Conservation (phyloP, 2,113 vertebrate species). For the Formicarius rufipectus region DNA sequence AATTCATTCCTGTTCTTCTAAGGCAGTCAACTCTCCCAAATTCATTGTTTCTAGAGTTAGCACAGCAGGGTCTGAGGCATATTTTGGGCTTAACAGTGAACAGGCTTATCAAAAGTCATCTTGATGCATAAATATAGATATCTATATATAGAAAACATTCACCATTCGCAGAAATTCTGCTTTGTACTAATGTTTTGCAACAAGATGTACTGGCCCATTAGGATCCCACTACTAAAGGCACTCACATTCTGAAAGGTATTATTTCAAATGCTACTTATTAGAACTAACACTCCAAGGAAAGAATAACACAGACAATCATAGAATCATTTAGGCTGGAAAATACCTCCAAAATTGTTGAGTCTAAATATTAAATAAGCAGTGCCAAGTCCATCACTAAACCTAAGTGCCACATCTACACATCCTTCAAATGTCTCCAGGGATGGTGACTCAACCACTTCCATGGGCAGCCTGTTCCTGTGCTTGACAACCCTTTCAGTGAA, state of each 20-base stretch:
- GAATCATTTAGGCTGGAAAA: background rate
- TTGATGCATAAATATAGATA: background rate
- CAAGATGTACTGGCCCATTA: background rate
- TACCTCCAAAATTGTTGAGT: background rate
- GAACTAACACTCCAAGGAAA: background rate
- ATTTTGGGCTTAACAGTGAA: background rate
- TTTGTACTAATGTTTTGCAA: background rate
- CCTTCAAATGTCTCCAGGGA: background rate
- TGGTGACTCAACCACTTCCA: background rate
- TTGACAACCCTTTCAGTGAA: background rate
- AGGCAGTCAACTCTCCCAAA: background rate
- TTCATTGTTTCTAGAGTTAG: background rate
- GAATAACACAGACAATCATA: background rate
- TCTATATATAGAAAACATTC: background rate
- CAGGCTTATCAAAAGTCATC: background rate
- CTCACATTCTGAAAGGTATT: background rate
- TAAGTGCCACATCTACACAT: background rate
- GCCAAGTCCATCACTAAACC: background rate
- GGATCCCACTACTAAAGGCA: background rate
- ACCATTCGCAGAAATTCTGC: background rate
- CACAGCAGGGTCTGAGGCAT: background rate
- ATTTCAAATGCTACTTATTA: background rate
- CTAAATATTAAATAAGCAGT: background rate
- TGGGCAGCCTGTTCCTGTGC: background rate
- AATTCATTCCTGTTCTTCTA: background rate